phyloP scores from a whole-genome alignment of 2,797 vertebrate genomes.

The Ctenochaetus hawaiiensis region DNA sequence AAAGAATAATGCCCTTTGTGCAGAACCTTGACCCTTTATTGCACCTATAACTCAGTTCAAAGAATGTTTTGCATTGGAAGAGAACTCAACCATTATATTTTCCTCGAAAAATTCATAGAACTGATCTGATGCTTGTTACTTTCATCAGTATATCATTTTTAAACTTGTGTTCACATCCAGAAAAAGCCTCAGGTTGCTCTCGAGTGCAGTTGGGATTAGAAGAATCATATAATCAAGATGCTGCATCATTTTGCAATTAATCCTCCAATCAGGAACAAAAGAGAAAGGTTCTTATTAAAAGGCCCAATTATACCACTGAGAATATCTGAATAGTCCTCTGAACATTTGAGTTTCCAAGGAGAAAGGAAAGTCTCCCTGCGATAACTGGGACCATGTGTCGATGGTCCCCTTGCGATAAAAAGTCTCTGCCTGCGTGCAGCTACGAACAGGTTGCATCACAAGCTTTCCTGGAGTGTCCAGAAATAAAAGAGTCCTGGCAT shows the following conservation, averaged over 20 bases:
- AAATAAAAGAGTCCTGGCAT: constrained; percentile 59
- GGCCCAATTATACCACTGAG: constrained; percentile 47
- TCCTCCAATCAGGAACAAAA: constrained; percentile 25
- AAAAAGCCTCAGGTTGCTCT: constrained; percentile 28
- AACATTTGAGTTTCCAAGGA: constrained; percentile 41
- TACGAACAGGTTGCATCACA: constrained; percentile 39
- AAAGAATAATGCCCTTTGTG: constrained; percentile 80
- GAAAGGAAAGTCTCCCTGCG: constrained; percentile 36
- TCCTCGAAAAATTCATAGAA: constrained; percentile 17
- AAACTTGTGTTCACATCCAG: constrained; percentile 11
- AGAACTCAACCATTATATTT: constrained; percentile 7
- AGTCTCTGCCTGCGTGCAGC: constrained; percentile 67
- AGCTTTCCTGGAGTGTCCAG: constrained; percentile 56
- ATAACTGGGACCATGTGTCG: constrained; percentile 46
- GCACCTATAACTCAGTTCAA: constrained; percentile 56
- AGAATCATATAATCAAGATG: constrained; percentile 6
- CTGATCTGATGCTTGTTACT: constrained; percentile 11
- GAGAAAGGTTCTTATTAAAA: constrained; percentile 34
- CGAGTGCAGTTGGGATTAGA: constrained; percentile 13
- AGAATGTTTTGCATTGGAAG: constrained; percentile 49
- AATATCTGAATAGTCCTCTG: constrained; percentile 40
- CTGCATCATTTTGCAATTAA: constrained; percentile 42
- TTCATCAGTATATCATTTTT: constrained; percentile 5
- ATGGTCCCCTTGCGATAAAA: constrained; percentile 61
- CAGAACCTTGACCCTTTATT: constrained; percentile 70